Percentiles rank a stretch among this genome's conserved stretches.
Conservation (phyloP, 2,888 invertebrate species). For the Mimas tiliae region DNA sequence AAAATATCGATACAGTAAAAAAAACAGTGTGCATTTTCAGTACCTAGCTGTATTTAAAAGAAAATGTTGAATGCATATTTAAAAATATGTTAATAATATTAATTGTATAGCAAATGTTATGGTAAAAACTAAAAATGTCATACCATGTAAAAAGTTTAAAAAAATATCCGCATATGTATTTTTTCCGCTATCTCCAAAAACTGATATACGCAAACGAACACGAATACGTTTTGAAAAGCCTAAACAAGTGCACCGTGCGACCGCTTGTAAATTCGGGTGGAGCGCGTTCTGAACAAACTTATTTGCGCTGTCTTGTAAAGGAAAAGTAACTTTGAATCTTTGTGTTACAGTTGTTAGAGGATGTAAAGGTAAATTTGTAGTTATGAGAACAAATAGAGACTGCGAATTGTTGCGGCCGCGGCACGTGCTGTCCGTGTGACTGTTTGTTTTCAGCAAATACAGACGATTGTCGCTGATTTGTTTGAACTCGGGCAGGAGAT, state of each 20-base stretch:
- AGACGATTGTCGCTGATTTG: constrained; percentile 62
- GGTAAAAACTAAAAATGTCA: too few relatives aligned
- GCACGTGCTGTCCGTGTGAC: constrained; percentile 50
- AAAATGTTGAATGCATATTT: too few relatives aligned
- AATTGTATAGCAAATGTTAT: too few relatives aligned
- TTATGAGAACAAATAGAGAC: constrained; percentile 65
- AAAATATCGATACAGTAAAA: too few relatives aligned
- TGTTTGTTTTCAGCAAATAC: constrained; percentile 58
- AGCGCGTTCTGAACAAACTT: constrained; percentile 43
- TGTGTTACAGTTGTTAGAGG: constrained; percentile 29
- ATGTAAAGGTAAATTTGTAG: constrained; percentile 43
- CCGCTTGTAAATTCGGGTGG: constrained; percentile 63
- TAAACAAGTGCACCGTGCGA: constrained; percentile 29
- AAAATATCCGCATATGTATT: constrained; percentile 25
- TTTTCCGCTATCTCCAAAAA: constrained; percentile 13
- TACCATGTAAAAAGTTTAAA: constrained; percentile 27
- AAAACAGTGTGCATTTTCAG: too few relatives aligned
- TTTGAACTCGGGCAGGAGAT: constrained; percentile 52
- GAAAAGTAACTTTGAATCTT: constrained; percentile 33
- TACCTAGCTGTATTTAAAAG: too few relatives aligned
- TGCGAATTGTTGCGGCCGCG: constrained; percentile 69
- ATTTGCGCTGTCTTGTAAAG: neutral
- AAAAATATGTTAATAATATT: too few relatives aligned
- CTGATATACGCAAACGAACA: constrained; percentile 40
- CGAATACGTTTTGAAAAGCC: constrained; percentile 12